A percentile compares a stretch with the other conserved stretches of the same genome.
phyloP scores from a whole-genome alignment of 2,797 vertebrate genomes.

The Pseudocheirus occidentalis region DNA sequence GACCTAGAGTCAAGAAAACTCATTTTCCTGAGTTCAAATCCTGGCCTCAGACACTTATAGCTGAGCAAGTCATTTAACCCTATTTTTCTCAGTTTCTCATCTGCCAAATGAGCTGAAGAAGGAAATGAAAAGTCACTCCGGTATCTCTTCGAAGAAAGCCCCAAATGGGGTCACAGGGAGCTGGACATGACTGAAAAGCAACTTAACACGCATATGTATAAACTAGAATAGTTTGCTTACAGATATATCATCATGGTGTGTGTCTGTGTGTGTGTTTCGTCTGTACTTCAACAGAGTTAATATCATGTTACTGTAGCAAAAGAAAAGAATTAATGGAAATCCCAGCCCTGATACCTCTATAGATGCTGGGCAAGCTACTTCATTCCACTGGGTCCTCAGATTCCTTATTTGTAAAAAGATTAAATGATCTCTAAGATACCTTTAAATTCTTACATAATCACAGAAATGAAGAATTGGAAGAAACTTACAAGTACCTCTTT shows the following conservation, averaged over 20 bases:
- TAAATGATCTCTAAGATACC: neutral
- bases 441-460: conserved; percentile 16
- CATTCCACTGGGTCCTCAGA: neutral
- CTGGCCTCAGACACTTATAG: neutral
- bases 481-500: conserved; percentile 27
- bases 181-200: neutral
- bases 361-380: neutral
- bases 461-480: conserved; percentile 50
- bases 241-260: neutral
- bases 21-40: neutral
- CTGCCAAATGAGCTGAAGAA: neutral
- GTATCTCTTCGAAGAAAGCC: neutral
- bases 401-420: neutral
- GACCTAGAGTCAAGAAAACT: neutral
- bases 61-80: neutral
- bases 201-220: neutral
- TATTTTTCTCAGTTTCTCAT: neutral
- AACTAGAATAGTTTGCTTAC: neutral
- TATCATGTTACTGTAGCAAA: neutral
- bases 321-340: neutral
- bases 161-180: neutral
- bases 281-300: neutral
- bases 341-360: neutral
- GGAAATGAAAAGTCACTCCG: neutral
- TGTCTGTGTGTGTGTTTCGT: neutral